phyloP scores from a whole-genome alignment of 2,888 invertebrate genomes.

The Seira sanloemensis region DNA sequence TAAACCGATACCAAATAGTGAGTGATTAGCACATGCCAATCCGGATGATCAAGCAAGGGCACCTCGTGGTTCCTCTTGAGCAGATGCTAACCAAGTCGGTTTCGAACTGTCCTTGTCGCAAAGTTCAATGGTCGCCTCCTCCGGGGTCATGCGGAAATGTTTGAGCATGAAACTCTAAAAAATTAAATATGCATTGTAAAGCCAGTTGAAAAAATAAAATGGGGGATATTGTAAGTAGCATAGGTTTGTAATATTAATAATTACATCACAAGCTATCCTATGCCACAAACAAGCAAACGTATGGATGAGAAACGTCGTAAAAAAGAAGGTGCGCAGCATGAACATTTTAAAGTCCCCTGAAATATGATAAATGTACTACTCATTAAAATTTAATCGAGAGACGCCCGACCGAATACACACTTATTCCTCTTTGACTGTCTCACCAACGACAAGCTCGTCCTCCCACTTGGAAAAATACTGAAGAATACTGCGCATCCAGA shows the following conservation, averaged over 20 bases:
- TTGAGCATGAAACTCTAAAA: constrained; percentile 64
- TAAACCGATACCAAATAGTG: constrained; percentile 70
- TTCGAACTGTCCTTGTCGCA: constrained; percentile 33
- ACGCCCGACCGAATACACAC: no score
- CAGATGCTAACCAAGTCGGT: constrained; percentile 61
- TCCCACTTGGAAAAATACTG: constrained; percentile 70
- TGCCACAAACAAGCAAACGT: constrained; percentile 70
- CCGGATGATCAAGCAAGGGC: constrained; percentile 39
- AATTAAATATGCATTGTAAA: constrained; percentile 1
- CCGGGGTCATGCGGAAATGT: constrained; percentile 69
- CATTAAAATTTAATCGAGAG: not conserved
- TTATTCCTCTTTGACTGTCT: not conserved
- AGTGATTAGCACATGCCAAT: constrained; percentile 48
- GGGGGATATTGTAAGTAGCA: no score
- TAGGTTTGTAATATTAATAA: no score
- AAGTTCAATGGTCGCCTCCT: constrained; percentile 66
- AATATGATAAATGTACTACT: not conserved
- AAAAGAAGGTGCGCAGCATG: constrained; percentile 58
- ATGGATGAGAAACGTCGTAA: constrained; percentile 63
- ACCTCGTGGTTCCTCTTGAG: not conserved
- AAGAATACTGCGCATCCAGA: constrained; percentile 62
- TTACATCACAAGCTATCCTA: constrained; percentile 68
- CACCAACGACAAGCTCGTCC: constrained; percentile 67
- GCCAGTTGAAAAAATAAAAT: no score
- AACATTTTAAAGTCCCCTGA: constrained; percentile 69